phyloP scores from a whole-genome alignment of 2,797 vertebrate species.

The Eospalax fontanierii region DNA sequence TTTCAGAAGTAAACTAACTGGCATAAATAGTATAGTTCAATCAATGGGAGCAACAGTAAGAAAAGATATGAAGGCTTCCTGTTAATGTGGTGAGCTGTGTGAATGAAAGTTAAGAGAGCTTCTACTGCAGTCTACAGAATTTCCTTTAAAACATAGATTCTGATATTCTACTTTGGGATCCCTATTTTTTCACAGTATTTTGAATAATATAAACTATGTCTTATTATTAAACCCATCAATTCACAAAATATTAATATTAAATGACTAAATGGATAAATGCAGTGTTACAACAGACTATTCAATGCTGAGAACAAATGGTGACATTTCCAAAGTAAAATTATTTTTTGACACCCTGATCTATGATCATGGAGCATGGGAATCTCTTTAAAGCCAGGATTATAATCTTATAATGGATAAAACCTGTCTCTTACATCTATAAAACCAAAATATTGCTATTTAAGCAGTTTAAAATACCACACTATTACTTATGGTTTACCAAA shows the following conservation, averaged over 20 bases:
- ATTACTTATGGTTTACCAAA: slow-evolving; percentile 82
- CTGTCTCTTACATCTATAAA: slow-evolving; percentile 63
- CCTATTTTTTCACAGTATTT: slow-evolving; percentile 59
- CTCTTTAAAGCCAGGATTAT: slow-evolving; percentile 57
- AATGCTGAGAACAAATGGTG: slow-evolving; percentile 56
- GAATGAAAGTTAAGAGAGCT: slow-evolving; percentile 72
- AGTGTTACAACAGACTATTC: slow-evolving; percentile 54
- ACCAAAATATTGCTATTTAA: slow-evolving; percentile 77
- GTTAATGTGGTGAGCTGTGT: slow-evolving; percentile 16
- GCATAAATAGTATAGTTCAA: background rate
- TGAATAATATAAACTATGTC: slow-evolving; percentile 44
- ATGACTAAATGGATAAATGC: slow-evolving; percentile 48
- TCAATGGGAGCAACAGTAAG: background rate
- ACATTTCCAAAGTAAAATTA: slow-evolving; percentile 66
- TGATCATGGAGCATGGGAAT: background rate
- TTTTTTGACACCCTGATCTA: slow-evolving; percentile 53
- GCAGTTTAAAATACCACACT: slow-evolving; percentile 67
- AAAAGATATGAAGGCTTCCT: background rate
- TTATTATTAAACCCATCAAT: slow-evolving; percentile 55
- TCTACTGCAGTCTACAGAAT: slow-evolving; percentile 46
- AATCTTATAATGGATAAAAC: slow-evolving; percentile 59
- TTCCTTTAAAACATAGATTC: slow-evolving; percentile 66
- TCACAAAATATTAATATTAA: slow-evolving; percentile 57
- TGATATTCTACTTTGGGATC: slow-evolving; percentile 7
- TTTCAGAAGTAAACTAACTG: slow-evolving; percentile 32